Conservation (phyloP, 2,113 vertebrate species). For the Ictidomys tridecemlineatus region DNA sequence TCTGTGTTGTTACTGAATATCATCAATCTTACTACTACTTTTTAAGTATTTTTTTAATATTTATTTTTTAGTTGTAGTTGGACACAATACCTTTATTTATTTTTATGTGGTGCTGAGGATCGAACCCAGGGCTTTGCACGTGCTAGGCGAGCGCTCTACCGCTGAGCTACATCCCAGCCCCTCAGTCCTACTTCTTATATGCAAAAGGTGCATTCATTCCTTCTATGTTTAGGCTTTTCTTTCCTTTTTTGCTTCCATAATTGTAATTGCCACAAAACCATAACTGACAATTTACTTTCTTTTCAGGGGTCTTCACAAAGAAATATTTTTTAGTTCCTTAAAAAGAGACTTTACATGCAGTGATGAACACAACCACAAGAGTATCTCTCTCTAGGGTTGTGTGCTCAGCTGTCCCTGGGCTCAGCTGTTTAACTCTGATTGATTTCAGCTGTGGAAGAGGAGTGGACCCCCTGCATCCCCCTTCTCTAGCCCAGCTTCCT, state of each 20-base stretch:
- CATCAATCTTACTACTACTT: no score
- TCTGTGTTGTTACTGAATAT: background rate
- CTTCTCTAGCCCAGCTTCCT: conserved; percentile 93
- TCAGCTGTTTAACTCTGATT: conserved; percentile 46
- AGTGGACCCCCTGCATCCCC: conserved; percentile 89
- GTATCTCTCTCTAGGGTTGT: background rate
- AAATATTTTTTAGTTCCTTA: background rate
- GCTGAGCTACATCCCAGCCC: no score
- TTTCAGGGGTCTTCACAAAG: background rate
- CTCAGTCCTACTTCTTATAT: no score
- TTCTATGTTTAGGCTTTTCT: background rate
- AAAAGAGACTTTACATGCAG: background rate
- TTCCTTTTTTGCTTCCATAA: background rate
- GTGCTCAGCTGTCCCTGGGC: background rate
- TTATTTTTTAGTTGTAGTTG: no score
- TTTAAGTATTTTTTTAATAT: no score
- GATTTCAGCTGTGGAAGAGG: conserved; percentile 90
- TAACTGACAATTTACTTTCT: background rate
- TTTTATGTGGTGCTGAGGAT: no score
- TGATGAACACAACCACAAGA: background rate
- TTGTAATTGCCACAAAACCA: background rate
- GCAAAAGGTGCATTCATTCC: background rate
- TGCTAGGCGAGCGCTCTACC: no score
- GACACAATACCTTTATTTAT: no score
- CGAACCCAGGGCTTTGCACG: no score